Conservation (phyloP, 2,113 vertebrate genomes). For the Triplophysa dalaica region DNA sequence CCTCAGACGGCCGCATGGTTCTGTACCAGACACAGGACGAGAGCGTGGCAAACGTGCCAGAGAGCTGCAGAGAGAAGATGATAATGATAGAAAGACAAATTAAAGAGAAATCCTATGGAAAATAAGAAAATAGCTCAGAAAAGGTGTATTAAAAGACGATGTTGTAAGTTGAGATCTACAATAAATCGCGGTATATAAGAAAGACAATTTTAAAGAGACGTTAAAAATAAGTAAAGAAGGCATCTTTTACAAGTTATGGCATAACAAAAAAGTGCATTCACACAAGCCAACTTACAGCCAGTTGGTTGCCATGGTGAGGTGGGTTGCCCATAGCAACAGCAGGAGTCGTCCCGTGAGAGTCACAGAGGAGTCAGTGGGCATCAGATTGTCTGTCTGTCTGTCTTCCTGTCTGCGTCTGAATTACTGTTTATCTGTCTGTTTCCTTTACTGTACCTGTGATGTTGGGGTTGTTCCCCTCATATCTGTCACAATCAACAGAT, state of each 20-base stretch:
- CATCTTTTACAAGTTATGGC: conserved; percentile 77
- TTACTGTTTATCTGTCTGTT: conserved; percentile 57
- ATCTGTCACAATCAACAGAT: conserved; percentile 59
- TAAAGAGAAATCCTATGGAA: conserved; percentile 29
- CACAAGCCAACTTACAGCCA: conserved; percentile 77
- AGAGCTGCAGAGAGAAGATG: conserved; percentile 65
- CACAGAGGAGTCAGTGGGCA: conserved; percentile 81
- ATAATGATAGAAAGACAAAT: conserved; percentile 13
- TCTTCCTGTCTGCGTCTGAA: conserved; percentile 55
- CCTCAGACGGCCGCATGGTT: conserved; percentile 67
- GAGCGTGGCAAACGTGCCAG: conserved; percentile 76
- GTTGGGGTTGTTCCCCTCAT: conserved; percentile 74
- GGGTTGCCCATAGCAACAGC: conserved; percentile 83
- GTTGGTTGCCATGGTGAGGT: conserved; percentile 81
- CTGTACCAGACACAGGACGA: conserved; percentile 63
- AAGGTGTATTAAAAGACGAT: too few species aligned
- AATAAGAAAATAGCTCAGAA: too few species aligned
- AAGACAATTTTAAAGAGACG: not conserved
- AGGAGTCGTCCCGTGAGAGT: conserved; percentile 81
- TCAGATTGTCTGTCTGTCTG: conserved; percentile 78
- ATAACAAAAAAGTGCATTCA: conserved; percentile 73
- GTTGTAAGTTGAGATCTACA: too few species aligned
- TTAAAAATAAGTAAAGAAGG: conserved; percentile 66
- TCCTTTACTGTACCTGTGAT: conserved; percentile 48
- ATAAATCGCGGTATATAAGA: not conserved